Evolutionary conservation across 2,888 invertebrate species (phyloP).

Genomic region (Eristalis pertinax): DNA sequence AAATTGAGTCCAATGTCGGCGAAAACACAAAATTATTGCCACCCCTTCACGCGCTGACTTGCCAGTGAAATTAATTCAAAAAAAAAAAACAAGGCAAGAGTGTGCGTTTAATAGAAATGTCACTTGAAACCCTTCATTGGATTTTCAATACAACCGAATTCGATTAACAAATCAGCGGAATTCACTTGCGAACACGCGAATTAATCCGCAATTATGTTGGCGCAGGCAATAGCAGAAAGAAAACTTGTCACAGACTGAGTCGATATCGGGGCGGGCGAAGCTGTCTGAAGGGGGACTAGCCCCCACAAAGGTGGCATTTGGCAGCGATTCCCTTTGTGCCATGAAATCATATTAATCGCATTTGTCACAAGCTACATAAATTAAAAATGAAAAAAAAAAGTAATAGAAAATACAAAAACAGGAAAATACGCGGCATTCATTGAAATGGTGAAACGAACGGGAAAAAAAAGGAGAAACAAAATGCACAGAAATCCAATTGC

Average conservation of each 20-base stretch:
- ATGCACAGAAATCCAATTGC: not conserved
- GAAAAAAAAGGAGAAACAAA: too few species aligned
- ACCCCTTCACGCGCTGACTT: not conserved
- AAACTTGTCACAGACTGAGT: not conserved
- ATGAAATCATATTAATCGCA: constrained; percentile 29
- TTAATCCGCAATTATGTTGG: constrained; percentile 8
- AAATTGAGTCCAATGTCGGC: not conserved
- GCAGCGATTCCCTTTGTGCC: constrained; percentile 25
- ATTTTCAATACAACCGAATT: constrained; percentile 41
- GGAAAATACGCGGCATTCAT: constrained; percentile 27
- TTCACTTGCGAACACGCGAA: constrained; percentile 14
- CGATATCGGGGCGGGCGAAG: not conserved
- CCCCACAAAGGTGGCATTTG: constrained; percentile 18
- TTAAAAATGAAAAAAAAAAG: not conserved
- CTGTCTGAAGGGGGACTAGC: not conserved
- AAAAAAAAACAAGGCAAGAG: not conserved
- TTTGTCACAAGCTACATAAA: constrained; percentile 23
- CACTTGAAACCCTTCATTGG: constrained; percentile 50
- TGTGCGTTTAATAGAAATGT: constrained; percentile 4
- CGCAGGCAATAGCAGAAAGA: not conserved
- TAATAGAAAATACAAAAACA: constrained; percentile 6
- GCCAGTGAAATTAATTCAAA: constrained; percentile 6
- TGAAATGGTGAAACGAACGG: too few species aligned
- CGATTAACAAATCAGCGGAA: constrained; percentile 11
- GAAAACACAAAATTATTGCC: not conserved